These are phyloP conservation scores for Pteria penguin DNA, from an alignment of 2,888 invertebrate species.

Conservation along the genomic window DNA sequence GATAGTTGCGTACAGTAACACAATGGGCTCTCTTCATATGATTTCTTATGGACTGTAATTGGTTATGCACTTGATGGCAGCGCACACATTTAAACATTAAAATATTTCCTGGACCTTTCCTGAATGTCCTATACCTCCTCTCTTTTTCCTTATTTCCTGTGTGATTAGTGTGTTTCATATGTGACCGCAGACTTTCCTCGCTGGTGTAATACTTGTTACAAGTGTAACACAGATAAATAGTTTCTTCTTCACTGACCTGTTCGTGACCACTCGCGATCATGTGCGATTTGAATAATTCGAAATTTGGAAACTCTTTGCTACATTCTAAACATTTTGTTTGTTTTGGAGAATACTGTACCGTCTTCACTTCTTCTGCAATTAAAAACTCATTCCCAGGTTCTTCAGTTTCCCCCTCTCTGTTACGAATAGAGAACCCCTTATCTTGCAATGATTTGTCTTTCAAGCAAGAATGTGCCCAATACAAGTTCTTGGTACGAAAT, in stretches of 20 bases:
- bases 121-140: neutral
- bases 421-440: no score
- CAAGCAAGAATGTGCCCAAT: no score
- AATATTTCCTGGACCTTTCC: neutral
- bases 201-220: neutral
- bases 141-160: neutral
- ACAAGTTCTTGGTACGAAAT: no score
- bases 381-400: no score
- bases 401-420: no score
- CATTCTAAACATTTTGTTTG: no score
- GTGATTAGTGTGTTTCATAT: neutral
- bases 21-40: neutral
- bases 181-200: neutral
- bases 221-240: neutral
- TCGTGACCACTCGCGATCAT: no score
- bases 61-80: neutral
- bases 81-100: neutral
- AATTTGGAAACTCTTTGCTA: no score
- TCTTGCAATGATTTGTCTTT: no score
- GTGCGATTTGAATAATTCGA: no score
- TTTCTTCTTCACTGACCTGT: neutral
- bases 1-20: neutral
- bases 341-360: no score
- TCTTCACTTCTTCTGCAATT: no score
- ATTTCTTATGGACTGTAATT: neutral